Base-by-base conservation (phyloP, 2,888 invertebrate species). In the Periphyllus acericola region DNA sequence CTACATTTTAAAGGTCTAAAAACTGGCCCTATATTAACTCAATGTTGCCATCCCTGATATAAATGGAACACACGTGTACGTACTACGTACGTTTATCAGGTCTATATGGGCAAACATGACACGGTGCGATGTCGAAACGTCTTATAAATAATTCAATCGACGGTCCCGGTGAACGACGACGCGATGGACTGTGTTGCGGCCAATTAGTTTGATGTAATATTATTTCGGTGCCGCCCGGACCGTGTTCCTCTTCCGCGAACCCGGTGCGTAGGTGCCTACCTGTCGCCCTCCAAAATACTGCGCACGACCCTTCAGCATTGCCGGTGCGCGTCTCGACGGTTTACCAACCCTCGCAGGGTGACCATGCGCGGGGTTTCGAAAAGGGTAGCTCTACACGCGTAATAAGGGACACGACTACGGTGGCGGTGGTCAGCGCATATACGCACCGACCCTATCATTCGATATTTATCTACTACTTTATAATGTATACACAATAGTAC, bases 181-280 rank as follows among this genome's bases (percentile, higher is more conserved):
- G 46, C 5, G 25, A 60, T 25, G 25, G 60, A 60, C 29, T 29
- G 3, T 11, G 3, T 9, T 29, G n/a, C 9, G 8, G 29, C 9
- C 68, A 29, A 29, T 68, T 68, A 68, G 29, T 36, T 79, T 36
- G 36, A 36, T 79, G n/a, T 17, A 36, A 60, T 79, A 60, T 79
- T 79, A 36, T 60, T 60, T 36, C 32, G 60, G 34, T 6, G 21
- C 21, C 11, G n/a, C 5, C 8, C 46, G 25, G 8, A 60, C 34
- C n/a, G n/a, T 14, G 68, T 29, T 1, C 9, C 46, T 78, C 32
- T 52, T 9, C 5, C 46, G n/a, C 29, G 8, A 21, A 29, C 78
- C 78, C 19, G 19, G 60, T 6, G 21, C n/a, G n/a, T n/a, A n/a
- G n/a, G n/a, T 25, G 21, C 60, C 60, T 6, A 60, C 25, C 1